Conservation (phyloP, 2,797 vertebrate genomes). For the Danio kyathit region DNA sequence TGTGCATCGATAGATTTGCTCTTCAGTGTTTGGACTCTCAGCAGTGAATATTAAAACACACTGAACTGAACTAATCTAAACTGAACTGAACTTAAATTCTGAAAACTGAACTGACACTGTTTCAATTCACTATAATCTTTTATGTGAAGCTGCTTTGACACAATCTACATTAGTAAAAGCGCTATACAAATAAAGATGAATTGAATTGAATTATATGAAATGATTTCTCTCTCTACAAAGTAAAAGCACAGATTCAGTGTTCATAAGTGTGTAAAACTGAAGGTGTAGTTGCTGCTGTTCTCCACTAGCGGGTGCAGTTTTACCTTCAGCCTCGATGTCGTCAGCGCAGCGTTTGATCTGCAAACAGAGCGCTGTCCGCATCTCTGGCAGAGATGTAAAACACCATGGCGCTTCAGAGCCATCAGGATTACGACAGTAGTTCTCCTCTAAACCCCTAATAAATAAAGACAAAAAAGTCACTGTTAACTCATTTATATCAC, state of each 20-base stretch:
- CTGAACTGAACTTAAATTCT: too few species aligned
- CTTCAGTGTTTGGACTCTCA: too few species aligned
- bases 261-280: background rate
- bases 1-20: too few species aligned
- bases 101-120: too few species aligned
- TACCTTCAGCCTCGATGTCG: slow-evolving; percentile 88
- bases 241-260: background rate
- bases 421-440: slow-evolving; percentile 96
- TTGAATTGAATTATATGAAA: too few species aligned
- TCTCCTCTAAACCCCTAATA: slow-evolving; percentile 90
- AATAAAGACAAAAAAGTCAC: background rate
- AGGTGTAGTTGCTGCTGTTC: background rate
- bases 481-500: background rate
- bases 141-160: too few species aligned
- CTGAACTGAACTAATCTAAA: too few species aligned
- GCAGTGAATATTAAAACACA: too few species aligned
- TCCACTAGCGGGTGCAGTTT: slow-evolving; percentile 36
- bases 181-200: too few species aligned
- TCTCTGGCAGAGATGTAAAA: slow-evolving; percentile 83
- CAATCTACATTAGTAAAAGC: too few species aligned
- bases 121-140: too few species aligned
- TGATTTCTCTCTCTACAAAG: background rate
- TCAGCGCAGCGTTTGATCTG: slow-evolving; percentile 94
- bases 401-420: slow-evolving; percentile 98
- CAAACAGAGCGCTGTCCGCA: slow-evolving; percentile 91